Evolutionary conservation across 2,888 invertebrate species (phyloP), one percentile per base, ranked within the genome.

Genomic region (Drosophila koepferae): DNA sequence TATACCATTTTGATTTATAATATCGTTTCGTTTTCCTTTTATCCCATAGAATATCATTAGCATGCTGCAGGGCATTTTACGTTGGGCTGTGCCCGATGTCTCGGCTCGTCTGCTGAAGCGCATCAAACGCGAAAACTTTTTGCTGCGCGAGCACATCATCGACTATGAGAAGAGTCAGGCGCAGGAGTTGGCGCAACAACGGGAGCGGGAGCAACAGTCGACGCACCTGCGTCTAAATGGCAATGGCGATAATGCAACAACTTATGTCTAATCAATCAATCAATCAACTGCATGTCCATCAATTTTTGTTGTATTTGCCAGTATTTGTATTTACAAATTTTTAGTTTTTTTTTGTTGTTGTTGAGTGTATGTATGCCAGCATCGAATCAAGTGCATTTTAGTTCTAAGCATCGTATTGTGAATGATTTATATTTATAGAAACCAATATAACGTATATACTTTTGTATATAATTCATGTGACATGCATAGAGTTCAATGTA

Each of bases 51-150:
- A 97, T 92, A 92, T 97, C 16, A 96, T 97, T 40, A 94, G 95
- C 48, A 93, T 96, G 66, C 93, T 96, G 58, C 96, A 96, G 76
- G 95, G 96, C 81, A 92, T 95, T 10, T 94, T 97, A 5, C 95
- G 96, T 64, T 97, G 96, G 96, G 93, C 96, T 23, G 96, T 97
- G 78, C 97, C 97, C 0, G 97, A 97, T 90, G 94, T 96, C 46
- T 96, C 97, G 0, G 94, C 94, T 41, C 95, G 95, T 89, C 93
- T 97, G 62, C 94, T 95, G 63, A 95, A 96, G 82, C 95, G 95
- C 86, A 96, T 97, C 38, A 95, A 96, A 75, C 94, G 95, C 31
- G 96, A 97, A 91, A 95, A 95, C 14, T 96, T 95, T 90, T 94
- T 96, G 76, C 95, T 96, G 14, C 96, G 96, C 86, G 96, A 96